These are phyloP conservation scores for Caenorhabditis tropicalis DNA, from an alignment of 1,140 invertebrate genomes.

Conservation along the genomic window DNA sequence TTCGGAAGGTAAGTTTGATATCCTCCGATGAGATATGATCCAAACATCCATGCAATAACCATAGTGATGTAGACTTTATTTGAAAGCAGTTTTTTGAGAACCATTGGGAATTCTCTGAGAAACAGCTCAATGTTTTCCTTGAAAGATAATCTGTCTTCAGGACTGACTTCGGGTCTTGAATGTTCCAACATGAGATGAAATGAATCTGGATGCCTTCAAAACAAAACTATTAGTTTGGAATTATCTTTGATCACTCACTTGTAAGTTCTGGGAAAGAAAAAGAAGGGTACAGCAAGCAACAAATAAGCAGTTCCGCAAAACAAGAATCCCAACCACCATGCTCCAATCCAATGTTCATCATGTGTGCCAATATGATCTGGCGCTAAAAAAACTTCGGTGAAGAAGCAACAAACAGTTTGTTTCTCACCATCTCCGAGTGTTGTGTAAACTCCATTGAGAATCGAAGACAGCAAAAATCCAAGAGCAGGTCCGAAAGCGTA, in stretches of 20 bases:
- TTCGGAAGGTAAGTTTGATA: slow-evolving; percentile 55
- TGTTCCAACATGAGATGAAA: slow-evolving; percentile 4
- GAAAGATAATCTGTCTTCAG: not conserved
- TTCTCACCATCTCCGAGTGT: slow-evolving; percentile 47
- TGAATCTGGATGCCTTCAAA: slow-evolving; percentile 37
- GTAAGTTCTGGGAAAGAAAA: slow-evolving; percentile 49
- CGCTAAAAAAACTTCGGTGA: not conserved
- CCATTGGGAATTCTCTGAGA: slow-evolving; percentile 42
- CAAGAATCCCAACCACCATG: slow-evolving; percentile 54
- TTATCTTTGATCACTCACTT: not conserved
- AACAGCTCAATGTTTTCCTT: slow-evolving; percentile 17
- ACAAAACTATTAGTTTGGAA: not conserved
- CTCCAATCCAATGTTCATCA: slow-evolving; percentile 55
- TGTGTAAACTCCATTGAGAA: slow-evolving; percentile 50
- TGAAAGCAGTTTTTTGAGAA: slow-evolving; percentile 35
- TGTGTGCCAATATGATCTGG: slow-evolving; percentile 41
- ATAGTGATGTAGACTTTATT: slow-evolving; percentile 54
- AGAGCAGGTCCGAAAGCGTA: slow-evolving; percentile 55
- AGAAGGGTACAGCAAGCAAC: slow-evolving; percentile 35
- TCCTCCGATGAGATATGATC: slow-evolving; percentile 55
- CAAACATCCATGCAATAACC: slow-evolving; percentile 54
- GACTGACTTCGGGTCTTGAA: not conserved
- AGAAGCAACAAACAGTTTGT: not conserved
- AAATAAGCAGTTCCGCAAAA: slow-evolving; percentile 51
- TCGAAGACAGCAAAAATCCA: slow-evolving; percentile 48